Evolutionary conservation across 2,797 vertebrate species (phyloP), one percentile per base, ranked within the genome.

Genomic region (Okamejei kenojei): DNA sequence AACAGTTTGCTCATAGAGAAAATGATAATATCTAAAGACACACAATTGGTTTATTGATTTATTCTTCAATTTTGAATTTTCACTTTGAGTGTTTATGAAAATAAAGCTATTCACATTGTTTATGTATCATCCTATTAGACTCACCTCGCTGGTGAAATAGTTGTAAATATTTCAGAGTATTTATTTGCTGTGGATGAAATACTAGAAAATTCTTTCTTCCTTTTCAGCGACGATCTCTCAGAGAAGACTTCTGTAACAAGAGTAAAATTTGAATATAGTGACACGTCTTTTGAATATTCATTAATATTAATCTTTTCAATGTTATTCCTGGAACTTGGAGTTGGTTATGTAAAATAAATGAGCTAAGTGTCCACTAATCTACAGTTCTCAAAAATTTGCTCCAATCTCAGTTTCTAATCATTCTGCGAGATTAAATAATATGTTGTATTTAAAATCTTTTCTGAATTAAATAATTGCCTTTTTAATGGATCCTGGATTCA

Each of bases 61-160:
- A 26, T 73, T 71, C 63, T 35, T 7, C 32, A 68, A 35, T 71
- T 68, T 68, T 90, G 58, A 54, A 7, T 81, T 84, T 68, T 73
- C 32, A 26, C 35, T 26, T 45, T 23, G 19, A 38, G 19, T 21
- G 9, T 38, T 91, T 26, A 26, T 91, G 68, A 45, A 91, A 91
- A 74, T 91, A 91, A 91, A 23, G 71, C 35, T 73, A 32, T 26
- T 54, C 35, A 6, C 26, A 73, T 74, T 74, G 35, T 91, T 91
- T 45, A 10, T 74, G 23, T 10, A 91, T 73, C 21, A 91, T 74
- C 65, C 35, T 45, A 45, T 74, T 35, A 74, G 17, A 91, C 90
- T 74, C 71, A 91, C 90, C 32, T 92, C 58, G 76, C 29, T 73
- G 90, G 90, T 54, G 45, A 92, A 92, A 92, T 92, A 26, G 68